Evolutionary conservation across 2,888 invertebrate species (phyloP).

Genomic region (Rhamnusium bicolor): DNA sequence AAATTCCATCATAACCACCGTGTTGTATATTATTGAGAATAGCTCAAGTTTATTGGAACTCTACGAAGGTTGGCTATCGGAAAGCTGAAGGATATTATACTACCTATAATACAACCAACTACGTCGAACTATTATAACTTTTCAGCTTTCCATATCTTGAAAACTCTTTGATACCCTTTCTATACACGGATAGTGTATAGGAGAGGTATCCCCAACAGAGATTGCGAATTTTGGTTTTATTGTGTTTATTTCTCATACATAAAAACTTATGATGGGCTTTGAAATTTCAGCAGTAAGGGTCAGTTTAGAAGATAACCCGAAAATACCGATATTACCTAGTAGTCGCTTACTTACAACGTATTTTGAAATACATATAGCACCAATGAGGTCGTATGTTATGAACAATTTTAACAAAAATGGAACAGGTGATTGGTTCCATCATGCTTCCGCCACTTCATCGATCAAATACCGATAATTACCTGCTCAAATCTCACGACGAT

Average conservation of each 20-base stretch:
- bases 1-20: neutral
- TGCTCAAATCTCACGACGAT: too few relatives aligned
- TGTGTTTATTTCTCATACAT: neutral
- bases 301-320: too few relatives aligned
- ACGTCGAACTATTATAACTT: neutral
- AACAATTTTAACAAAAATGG: too few relatives aligned
- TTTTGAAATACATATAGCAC: too few relatives aligned
- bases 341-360: too few relatives aligned
- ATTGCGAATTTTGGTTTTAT: neutral
- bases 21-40: neutral
- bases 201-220: neutral
- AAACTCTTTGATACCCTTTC: neutral
- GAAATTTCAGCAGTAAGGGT: neutral
- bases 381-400: too few relatives aligned
- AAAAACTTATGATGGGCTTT: neutral
- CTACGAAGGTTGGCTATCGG: neutral
- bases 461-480: too few relatives aligned
- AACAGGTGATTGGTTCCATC: too few relatives aligned
- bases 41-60: slow-evolving; percentile 1
- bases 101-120: neutral
- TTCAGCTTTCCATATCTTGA: neutral
- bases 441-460: too few relatives aligned
- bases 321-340: too few relatives aligned
- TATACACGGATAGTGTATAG: neutral
- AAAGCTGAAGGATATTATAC: slow-evolving; percentile 2